Conservation (phyloP, 2,797 vertebrate species). For the Gallinago stenura region DNA sequence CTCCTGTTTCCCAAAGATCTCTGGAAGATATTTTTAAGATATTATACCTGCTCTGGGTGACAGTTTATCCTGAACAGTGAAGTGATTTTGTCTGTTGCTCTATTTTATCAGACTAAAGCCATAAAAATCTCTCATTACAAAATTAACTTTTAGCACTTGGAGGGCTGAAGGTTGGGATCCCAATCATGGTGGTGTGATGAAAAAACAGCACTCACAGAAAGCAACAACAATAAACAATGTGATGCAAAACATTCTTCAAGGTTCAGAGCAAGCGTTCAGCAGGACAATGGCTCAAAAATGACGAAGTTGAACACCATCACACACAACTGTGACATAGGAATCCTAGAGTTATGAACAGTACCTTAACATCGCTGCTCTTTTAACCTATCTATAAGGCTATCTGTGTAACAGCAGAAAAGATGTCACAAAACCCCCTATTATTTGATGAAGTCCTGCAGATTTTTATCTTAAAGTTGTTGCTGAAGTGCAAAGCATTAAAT, state of each 20-base stretch:
- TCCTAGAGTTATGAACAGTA: not conserved
- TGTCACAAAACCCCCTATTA: not conserved
- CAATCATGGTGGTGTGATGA: not conserved
- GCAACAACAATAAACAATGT: not conserved
- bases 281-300: not conserved
- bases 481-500: not conserved
- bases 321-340: not conserved
- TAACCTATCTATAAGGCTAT: not conserved
- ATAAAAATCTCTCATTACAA: not conserved
- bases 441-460: not conserved
- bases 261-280: not conserved
- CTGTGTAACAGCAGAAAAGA: not conserved
- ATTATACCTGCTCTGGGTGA: not conserved
- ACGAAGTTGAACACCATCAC: not conserved
- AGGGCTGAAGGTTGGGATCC: not conserved
- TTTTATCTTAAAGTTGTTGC: constrained; percentile 5
- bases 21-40: not conserved
- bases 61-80: not conserved
- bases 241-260: not conserved
- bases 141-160: not conserved
- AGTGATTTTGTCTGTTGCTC: not conserved
- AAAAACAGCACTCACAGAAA: not conserved
- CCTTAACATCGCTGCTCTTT: not conserved
- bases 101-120: not conserved
- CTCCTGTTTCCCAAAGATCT: not conserved